Percentiles rank a stretch among this genome's conserved stretches.
These are phyloP conservation scores for Drosophila prostipennis DNA, from an alignment of 2,888 invertebrate species.

Conservation along the genomic window DNA sequence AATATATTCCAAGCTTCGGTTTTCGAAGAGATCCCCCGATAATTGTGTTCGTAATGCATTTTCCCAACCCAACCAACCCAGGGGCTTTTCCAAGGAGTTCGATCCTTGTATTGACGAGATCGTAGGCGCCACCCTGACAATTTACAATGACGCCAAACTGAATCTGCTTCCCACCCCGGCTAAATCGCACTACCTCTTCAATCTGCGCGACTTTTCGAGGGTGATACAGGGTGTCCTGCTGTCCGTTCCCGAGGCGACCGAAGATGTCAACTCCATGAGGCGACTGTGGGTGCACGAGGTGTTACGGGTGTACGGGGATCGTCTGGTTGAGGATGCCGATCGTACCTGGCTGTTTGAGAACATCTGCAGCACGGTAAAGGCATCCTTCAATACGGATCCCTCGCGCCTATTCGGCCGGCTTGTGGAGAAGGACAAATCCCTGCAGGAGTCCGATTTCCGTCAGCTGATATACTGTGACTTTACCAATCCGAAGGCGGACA, in stretches of 20 bases:
- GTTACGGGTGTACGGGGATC: conserved; percentile 95
- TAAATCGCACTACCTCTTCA: conserved; percentile 97
- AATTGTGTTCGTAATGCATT: background rate
- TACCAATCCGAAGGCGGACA: conserved; percentile 96
- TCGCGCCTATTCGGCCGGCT: conserved; percentile 89
- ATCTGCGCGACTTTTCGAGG: conserved; percentile 96
- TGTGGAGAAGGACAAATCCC: conserved; percentile 82
- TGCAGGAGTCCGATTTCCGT: conserved; percentile 92
- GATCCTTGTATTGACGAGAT: conserved; percentile 96
- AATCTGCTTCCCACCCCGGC: conserved; percentile 95
- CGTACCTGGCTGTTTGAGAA: conserved; percentile 91
- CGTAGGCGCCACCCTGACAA: conserved; percentile 92
- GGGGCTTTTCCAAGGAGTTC: conserved; percentile 97
- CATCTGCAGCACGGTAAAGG: conserved; percentile 87
- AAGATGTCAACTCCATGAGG: conserved; percentile 93
- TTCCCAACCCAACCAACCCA: conserved; percentile 73
- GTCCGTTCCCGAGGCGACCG: conserved; percentile 96
- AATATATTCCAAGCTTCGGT: background rate
- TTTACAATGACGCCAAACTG: conserved; percentile 93
- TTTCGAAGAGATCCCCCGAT: background rate
- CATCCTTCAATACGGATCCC: conserved; percentile 88
- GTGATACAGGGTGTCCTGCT: conserved; percentile 96
- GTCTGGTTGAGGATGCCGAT: conserved; percentile 93
- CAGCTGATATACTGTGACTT: conserved; percentile 97
- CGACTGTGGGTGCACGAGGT: conserved; percentile 98